A percentile compares a stretch with the other conserved stretches of the same genome.
These are phyloP conservation scores for Columba livia DNA, from an alignment of 2,113 vertebrate genomes.

Conservation along the genomic window DNA sequence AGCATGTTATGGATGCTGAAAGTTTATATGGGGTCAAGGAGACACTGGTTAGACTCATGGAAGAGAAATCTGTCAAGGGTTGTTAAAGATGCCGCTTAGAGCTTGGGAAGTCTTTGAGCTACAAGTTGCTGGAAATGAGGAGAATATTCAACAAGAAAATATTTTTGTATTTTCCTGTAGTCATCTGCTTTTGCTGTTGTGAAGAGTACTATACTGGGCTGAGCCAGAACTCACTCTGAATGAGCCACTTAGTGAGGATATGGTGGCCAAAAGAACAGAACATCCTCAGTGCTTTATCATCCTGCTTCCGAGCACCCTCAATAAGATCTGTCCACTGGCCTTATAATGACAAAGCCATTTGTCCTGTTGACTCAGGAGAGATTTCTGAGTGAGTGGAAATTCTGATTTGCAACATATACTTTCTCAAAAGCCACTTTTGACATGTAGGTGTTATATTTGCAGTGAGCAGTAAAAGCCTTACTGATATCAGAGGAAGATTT, in stretches of 20 bases:
- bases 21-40: background rate
- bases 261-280: background rate
- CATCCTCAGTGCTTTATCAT: background rate
- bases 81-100: background rate
- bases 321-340: background rate
- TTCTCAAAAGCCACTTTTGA: background rate
- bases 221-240: background rate
- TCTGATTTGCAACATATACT: background rate
- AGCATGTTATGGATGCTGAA: background rate
- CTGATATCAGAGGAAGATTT: background rate
- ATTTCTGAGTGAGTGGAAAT: background rate
- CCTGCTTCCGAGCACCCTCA: background rate
- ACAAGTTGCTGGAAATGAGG: background rate
- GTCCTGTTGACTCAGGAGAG: background rate
- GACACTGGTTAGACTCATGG: background rate
- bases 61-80: background rate
- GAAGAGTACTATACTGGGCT: background rate
- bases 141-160: background rate
- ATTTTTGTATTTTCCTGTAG: background rate
- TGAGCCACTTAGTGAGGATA: background rate
- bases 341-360: background rate
- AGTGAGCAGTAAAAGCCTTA: background rate
- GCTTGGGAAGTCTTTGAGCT: background rate
- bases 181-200: background rate
- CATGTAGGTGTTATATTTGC: background rate